A percentile compares a stretch with the other conserved stretches of the same genome.
These are phyloP conservation scores for Drosophila greeni DNA, from an alignment of 2,888 invertebrate species.

Conservation along the genomic window DNA sequence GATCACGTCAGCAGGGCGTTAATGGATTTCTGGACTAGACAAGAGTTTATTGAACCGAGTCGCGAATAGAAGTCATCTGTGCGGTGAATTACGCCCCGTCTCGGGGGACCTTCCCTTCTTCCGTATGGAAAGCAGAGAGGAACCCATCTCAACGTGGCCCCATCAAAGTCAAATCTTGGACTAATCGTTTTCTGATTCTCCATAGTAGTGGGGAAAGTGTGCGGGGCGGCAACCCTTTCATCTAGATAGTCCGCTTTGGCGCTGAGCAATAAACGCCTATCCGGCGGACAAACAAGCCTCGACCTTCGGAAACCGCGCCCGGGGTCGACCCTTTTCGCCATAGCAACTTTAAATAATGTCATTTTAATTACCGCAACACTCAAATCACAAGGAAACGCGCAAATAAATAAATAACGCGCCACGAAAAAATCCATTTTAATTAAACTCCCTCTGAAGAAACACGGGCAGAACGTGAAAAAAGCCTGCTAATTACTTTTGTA, in stretches of 20 bases:
- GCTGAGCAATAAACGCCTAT: constrained; percentile 63
- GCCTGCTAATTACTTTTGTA: constrained; percentile 62
- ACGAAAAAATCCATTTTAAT: constrained; percentile 60
- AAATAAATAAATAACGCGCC: constrained; percentile 35
- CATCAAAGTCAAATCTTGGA: constrained; percentile 56
- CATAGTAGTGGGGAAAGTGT: not conserved
- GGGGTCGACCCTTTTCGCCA: constrained; percentile 48
- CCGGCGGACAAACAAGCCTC: constrained; percentile 33
- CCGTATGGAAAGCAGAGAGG: constrained; percentile 5
- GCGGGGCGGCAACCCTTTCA: constrained; percentile 37
- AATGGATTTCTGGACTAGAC: constrained; percentile 69
- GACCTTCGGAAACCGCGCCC: constrained; percentile 32
- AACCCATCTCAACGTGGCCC: constrained; percentile 21
- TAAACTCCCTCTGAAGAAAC: constrained; percentile 33
- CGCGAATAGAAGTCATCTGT: constrained; percentile 54
- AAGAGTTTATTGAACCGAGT: constrained; percentile 66
- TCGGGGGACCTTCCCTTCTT: not conserved
- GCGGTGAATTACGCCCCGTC: constrained; percentile 5
- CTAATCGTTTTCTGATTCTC: constrained; percentile 71
- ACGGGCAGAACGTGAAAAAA: constrained; percentile 48
- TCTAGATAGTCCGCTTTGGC: constrained; percentile 54
- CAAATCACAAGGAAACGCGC: constrained; percentile 28
- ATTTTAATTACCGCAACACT: constrained; percentile 71
- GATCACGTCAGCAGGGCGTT: constrained; percentile 64
- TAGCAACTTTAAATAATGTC: constrained; percentile 70